A percentile compares a stretch with the other conserved stretches of the same genome.
These are phyloP conservation scores for Ennomos erosarius DNA, from an alignment of 2,888 invertebrate genomes.

Conservation along the genomic window DNA sequence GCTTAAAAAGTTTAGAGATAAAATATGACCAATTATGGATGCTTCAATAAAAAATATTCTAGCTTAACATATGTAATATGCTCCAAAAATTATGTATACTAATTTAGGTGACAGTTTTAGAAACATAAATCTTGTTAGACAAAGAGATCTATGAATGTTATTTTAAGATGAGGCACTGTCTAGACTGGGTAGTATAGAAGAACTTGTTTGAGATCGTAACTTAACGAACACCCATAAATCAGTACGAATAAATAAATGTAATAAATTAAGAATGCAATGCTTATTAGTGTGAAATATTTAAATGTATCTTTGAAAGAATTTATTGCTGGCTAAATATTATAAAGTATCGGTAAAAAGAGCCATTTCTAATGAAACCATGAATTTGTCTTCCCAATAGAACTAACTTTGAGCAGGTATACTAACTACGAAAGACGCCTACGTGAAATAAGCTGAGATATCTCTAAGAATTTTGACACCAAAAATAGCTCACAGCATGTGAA, in stretches of 20 bases:
- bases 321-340: constrained; percentile 21
- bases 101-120: constrained; percentile 30
- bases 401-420: no score
- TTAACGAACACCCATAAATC: constrained; percentile 40
- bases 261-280: constrained; percentile 40
- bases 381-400: no score
- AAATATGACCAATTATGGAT: no score
- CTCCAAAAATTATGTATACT: constrained; percentile 22
- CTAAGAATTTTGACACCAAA: constrained; percentile 20
- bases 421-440: constrained; percentile 5
- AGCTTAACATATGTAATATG: neutral
- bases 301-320: constrained; percentile 34
- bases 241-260: constrained; percentile 35
- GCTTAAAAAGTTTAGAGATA: no score
- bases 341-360: neutral
- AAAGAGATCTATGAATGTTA: constrained; percentile 38
- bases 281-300: constrained; percentile 37
- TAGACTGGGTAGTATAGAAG: constrained; percentile 26
- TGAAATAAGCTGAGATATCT: constrained; percentile 5
- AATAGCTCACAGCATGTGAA: constrained; percentile 22
- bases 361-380: neutral
- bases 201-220: constrained; percentile 37
- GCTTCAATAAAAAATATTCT: no score
- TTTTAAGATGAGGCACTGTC: constrained; percentile 32
- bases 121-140: constrained; percentile 35